Percentiles rank a stretch among this genome's conserved stretches.
phyloP scores from a whole-genome alignment of 1,140 invertebrate genomes.

The Drosophila sechellia region DNA sequence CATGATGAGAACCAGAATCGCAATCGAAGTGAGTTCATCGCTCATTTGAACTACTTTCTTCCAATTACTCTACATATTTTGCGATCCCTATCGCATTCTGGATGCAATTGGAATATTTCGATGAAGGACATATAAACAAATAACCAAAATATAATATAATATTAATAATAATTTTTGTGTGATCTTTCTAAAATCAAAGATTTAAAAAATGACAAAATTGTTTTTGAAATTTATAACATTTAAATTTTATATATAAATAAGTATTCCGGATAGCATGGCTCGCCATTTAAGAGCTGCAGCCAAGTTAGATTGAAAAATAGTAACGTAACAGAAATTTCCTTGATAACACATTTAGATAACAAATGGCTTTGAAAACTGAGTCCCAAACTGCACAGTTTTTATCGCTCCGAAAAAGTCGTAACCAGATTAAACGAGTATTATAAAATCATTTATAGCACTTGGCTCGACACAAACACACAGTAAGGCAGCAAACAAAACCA shows the following conservation, averaged over 20 bases:
- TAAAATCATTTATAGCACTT: conserved; percentile 26
- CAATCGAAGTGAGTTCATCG: neutral
- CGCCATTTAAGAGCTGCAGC: neutral
- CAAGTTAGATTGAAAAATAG: neutral
- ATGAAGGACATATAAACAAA: too few relatives aligned
- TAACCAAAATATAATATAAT: too few relatives aligned
- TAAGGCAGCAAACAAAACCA: conserved; percentile 16
- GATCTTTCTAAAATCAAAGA: too few relatives aligned
- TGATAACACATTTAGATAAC: conserved; percentile 24
- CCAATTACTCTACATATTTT: neutral
- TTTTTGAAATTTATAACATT: neutral
- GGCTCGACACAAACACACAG: neutral
- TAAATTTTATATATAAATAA: too few relatives aligned
- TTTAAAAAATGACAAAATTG: too few relatives aligned
- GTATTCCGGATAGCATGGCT: neutral
- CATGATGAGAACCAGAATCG: neutral
- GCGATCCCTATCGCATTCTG: neutral
- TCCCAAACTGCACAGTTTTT: neutral
- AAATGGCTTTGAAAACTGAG: conserved; percentile 3
- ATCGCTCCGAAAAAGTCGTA: conserved; percentile 1
- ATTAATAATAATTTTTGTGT: too few relatives aligned
- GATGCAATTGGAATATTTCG: neutral
- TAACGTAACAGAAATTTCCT: neutral
- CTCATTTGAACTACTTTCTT: neutral
- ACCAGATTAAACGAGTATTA: conserved; percentile 24